Evolutionary conservation across 2,113 vertebrate genomes (phyloP).

Genomic region (Bufo gargarizans): DNA sequence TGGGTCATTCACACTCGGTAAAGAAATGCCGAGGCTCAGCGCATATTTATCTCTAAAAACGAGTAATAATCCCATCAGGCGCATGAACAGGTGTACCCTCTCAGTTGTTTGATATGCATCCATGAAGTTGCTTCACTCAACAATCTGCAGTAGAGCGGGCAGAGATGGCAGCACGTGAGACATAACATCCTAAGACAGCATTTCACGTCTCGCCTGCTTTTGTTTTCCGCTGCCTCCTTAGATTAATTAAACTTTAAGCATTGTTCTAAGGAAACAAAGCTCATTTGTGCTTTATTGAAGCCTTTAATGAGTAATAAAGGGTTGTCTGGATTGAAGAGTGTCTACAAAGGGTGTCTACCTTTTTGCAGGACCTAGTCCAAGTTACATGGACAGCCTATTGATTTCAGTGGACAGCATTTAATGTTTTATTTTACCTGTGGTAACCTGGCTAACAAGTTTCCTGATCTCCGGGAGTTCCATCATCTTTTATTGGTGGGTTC

Average conservation of each 20-base stretch:
- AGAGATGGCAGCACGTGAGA: not conserved
- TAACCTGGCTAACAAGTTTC: no score
- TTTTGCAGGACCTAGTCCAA: not conserved
- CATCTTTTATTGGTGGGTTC: no score
- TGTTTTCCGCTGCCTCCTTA: not conserved
- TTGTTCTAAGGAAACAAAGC: not conserved
- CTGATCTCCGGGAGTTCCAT: no score
- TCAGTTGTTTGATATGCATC: not conserved
- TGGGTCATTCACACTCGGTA: not conserved
- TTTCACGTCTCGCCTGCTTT: not conserved
- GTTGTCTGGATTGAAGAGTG: not conserved
- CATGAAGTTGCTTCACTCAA: not conserved
- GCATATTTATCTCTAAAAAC: not conserved
- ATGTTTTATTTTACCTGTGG: no score
- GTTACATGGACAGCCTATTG: not conserved
- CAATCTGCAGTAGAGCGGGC: not conserved
- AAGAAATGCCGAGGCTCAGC: not conserved
- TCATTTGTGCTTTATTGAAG: not conserved
- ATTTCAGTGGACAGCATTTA: no score
- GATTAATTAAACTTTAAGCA: not conserved
- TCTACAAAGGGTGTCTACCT: not conserved
- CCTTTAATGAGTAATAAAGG: not conserved
- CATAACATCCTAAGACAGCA: not conserved
- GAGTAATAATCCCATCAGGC: not conserved
- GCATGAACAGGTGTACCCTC: not conserved